Base-by-base conservation (phyloP, 2,888 invertebrate species). In the Abscondita cerata region DNA sequence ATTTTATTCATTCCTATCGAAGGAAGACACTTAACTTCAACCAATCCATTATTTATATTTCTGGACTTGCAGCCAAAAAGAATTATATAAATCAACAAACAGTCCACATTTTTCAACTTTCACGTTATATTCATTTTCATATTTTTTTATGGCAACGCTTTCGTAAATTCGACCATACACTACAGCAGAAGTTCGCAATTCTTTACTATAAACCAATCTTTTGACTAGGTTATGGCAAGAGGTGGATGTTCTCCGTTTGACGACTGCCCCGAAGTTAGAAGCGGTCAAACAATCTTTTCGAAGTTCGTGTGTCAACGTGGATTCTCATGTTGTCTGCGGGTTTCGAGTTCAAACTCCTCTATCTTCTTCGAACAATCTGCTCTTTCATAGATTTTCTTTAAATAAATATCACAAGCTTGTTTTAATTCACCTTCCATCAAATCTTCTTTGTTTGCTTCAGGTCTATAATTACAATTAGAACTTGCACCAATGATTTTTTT, bases 101-200 rank as follows among this genome's bases (percentile, higher is more conserved):
- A 36, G 36, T 5, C 36, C 36, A 36, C 36, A 36, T 12, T 36
- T 36, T 36, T n/a, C 36, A 25, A 25, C 6, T 6, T 25, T 25
- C 25, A 25, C 25, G 25, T 25, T 25, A 25, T 4, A 25, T 25
- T 25, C 4, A 25, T 25, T 25, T 25, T 25, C 25, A 25, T 25
- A 25, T 25, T 40, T 40, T 40, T 40, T 8, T 13, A 40, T 40
- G 16, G 40, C 40, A 40, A 40, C 40, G 40, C 15, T 40, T 13
- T 40, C 40, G 40, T 40, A 13, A 40, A 40, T 40, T 15, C 40
- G n/a, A 40, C 40, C 40, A 40, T 40, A 6, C 40, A 40, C 40
- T 40, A 40, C 40, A 13, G 13, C 40, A 40, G 40, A 12, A 40
- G 40, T 40, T 40, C 16, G 40, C 13, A 40, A 40, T 13, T 40